Percentiles rank a stretch among this genome's conserved stretches.
Conservation (phyloP, 1,140 invertebrate species). For the Drosophila santomea region DNA sequence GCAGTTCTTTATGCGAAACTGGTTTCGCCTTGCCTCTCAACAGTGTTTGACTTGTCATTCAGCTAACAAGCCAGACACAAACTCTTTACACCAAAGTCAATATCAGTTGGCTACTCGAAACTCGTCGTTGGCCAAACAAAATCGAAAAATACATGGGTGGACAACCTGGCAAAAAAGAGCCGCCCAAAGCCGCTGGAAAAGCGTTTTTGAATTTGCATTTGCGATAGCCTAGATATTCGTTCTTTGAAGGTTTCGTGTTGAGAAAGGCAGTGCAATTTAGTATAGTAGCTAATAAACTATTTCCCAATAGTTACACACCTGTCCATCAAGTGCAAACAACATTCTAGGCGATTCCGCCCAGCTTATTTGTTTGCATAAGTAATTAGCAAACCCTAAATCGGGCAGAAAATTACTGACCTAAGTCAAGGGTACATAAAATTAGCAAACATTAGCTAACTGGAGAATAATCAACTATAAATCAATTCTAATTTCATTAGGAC, state of each 20-base stretch:
- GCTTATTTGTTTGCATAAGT: conserved; percentile 19
- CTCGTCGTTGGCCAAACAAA: conserved; percentile 55
- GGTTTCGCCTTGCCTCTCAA: conserved; percentile 34
- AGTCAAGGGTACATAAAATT: conserved; percentile 44
- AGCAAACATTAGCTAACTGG: conserved; percentile 38
- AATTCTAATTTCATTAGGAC: conserved; percentile 1
- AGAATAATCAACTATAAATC: conserved; percentile 15
- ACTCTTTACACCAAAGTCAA: conserved; percentile 64
- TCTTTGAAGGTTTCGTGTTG: neutral
- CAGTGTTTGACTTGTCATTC: conserved; percentile 13
- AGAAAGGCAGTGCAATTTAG: too few relatives aligned
- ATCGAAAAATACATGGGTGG: conserved; percentile 7
- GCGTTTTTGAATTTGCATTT: conserved; percentile 21
- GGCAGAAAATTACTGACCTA: conserved; percentile 44
- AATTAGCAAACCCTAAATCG: conserved; percentile 26
- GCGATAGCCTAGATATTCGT: conserved; percentile 19
- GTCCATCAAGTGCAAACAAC: neutral
- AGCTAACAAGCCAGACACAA: conserved; percentile 17
- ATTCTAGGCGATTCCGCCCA: neutral
- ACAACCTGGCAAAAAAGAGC: neutral
- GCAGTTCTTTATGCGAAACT: conserved; percentile 34
- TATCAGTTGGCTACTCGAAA: conserved; percentile 47
- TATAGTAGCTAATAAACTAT: neutral
- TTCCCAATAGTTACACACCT: neutral
- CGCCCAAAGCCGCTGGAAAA: conserved; percentile 15